Percentiles rank a stretch among this genome's conserved stretches.
phyloP scores from a whole-genome alignment of 2,797 vertebrate species.

The Chiloscyllium punctatum region DNA sequence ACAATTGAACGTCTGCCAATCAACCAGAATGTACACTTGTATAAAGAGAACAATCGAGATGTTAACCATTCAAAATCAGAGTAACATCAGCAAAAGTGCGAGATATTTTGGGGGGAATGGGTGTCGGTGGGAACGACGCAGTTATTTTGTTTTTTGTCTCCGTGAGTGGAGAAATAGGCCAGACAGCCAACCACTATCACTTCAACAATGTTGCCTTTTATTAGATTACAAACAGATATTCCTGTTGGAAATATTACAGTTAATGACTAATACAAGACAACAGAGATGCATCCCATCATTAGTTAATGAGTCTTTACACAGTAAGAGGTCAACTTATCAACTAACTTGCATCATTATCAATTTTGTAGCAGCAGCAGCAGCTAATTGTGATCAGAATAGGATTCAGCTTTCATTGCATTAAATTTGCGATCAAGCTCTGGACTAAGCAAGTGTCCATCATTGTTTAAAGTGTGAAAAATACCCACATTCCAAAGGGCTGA shows the following conservation, averaged over 20 bases:
- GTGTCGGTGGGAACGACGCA: background rate
- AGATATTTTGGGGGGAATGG: background rate
- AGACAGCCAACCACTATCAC: background rate
- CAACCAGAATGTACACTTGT: background rate
- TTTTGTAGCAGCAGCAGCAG: background rate
- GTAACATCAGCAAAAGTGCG: background rate
- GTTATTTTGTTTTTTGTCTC: background rate
- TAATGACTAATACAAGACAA: background rate
- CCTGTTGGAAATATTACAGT: background rate
- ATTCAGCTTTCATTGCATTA: background rate
- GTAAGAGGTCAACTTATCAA: background rate
- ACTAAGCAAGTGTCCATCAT: background rate
- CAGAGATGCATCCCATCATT: background rate
- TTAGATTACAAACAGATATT: background rate
- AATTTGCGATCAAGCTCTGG: background rate
- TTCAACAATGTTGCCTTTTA: background rate
- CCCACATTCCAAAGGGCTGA: background rate
- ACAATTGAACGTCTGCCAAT: background rate
- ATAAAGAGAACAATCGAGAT: background rate
- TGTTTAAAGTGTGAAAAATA: background rate
- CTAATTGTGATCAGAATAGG: background rate
- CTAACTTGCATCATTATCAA: background rate
- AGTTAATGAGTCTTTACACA: background rate
- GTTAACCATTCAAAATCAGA: background rate
- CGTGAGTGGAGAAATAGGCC: background rate